Base-by-base conservation (phyloP, 2,888 invertebrate species). In the Hydriomena furcata region DNA sequence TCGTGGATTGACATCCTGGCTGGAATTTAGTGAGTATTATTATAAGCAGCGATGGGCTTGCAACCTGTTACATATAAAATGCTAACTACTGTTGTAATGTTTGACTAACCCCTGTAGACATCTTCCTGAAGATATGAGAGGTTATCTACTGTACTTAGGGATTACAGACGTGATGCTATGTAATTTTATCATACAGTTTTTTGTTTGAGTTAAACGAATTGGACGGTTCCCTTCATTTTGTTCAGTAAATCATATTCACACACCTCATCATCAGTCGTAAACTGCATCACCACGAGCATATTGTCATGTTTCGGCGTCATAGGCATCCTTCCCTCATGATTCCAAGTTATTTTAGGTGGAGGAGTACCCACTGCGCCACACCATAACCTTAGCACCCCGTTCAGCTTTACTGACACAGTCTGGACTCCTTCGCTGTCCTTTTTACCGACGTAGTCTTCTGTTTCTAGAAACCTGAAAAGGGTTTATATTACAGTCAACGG, bases 351-450 rank as follows among this genome's bases (percentile, higher is more conserved):
- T 7, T 68, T 76, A 0, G 94, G 94, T 0, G 92, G 83, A 0
- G 94, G 94, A 31, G 90, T 87, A 2, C 93, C 94, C 7, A 91
- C 91, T 0, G 90, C 93, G 0, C 92, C 93, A 67, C 95, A 95
- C 82, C 94, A 93, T 43, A 94, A 68, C 0, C 92, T 92, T 0
- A 94, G 81, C 13, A 70, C 61, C 0, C 71, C 75, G 13, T 79
- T 79, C 1, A 78, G 74, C 28, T 68, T 68, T 1, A 88, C 77
- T 0, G 79, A 67, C 36, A 79, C 70, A 0, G 84, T 83, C 1
- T 89, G 58, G 0, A 83, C 80, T 0, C 79, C 79, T 1, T 84
- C 84, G 0, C 67, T 68, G 40, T 85, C 83, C 38, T 71, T 67
- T 1, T 64, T 73, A 0, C 89, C 89, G 0, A 88, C 84, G 52